Conservation (phyloP, 2,113 vertebrate genomes). For the Sorex fumeus region DNA sequence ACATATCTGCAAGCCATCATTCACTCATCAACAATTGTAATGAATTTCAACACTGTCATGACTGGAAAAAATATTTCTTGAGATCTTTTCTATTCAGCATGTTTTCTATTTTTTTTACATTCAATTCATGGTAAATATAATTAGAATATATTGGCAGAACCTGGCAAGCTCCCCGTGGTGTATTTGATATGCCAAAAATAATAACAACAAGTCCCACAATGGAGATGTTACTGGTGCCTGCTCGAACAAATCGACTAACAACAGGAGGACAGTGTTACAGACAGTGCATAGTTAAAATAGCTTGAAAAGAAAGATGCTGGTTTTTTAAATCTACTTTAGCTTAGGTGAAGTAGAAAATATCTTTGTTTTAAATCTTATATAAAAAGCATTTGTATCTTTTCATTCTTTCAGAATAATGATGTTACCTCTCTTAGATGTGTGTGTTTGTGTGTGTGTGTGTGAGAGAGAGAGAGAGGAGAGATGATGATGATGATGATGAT, state of each 20-base stretch:
- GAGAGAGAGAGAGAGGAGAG: too few species aligned
- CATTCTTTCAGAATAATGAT: neutral
- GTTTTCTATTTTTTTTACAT: too few species aligned
- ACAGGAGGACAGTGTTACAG: too few species aligned
- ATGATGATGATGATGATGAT: too few species aligned
- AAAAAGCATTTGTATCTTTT: conserved; percentile 23
- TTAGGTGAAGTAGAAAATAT: conserved; percentile 39
- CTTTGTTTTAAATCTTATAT: conserved; percentile 47
- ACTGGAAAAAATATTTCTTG: neutral
- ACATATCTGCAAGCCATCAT: neutral
- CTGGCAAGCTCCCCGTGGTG: too few species aligned
- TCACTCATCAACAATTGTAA: neutral
- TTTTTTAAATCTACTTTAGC: conserved; percentile 62
- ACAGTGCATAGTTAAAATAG: conserved; percentile 50
- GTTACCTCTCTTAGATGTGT: neutral
- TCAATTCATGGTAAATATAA: neutral
- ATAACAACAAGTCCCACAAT: too few species aligned
- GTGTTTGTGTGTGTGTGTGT: too few species aligned
- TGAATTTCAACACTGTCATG: neutral
- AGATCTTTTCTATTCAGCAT: too few species aligned
- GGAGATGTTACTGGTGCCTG: too few species aligned
- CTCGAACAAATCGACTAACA: too few species aligned
- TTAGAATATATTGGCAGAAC: too few species aligned
- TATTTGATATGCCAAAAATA: too few species aligned
- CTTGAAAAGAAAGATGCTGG: neutral